Evolutionary conservation across 2,797 vertebrate genomes (phyloP).

Genomic region (Hippoglossus hippoglossus): DNA sequence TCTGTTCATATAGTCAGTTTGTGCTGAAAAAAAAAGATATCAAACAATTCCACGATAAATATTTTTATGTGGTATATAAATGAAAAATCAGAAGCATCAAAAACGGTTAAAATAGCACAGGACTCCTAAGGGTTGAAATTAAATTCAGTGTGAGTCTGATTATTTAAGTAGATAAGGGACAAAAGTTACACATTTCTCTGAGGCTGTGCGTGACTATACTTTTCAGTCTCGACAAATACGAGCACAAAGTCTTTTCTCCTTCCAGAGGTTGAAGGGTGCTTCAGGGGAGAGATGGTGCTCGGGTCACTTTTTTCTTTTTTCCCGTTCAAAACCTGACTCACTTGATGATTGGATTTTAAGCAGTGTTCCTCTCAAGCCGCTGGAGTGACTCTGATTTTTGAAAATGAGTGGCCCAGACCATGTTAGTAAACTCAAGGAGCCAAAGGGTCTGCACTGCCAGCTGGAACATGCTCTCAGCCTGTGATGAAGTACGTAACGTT

Average conservation of each 20-base stretch:
- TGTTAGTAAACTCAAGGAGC: neutral
- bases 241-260: constrained; percentile 5
- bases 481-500: too few species aligned
- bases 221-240: neutral
- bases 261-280: neutral
- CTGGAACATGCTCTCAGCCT: neutral
- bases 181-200: neutral
- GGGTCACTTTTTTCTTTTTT: neutral
- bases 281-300: neutral
- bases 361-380: neutral
- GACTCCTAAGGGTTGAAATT: too few species aligned
- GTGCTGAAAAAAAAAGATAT: too few species aligned
- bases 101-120: too few species aligned
- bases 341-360: constrained; percentile 11
- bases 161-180: neutral
- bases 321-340: neutral
- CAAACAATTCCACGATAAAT: too few species aligned
- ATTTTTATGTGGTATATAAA: too few species aligned
- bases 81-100: too few species aligned
- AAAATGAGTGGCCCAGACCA: neutral
- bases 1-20: too few species aligned
- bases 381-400: neutral
- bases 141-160: constrained; percentile 2
- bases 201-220: neutral
- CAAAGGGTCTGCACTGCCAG: neutral